Base-by-base conservation (phyloP, 2,888 invertebrate species). In the Elgonia sp. region DNA sequence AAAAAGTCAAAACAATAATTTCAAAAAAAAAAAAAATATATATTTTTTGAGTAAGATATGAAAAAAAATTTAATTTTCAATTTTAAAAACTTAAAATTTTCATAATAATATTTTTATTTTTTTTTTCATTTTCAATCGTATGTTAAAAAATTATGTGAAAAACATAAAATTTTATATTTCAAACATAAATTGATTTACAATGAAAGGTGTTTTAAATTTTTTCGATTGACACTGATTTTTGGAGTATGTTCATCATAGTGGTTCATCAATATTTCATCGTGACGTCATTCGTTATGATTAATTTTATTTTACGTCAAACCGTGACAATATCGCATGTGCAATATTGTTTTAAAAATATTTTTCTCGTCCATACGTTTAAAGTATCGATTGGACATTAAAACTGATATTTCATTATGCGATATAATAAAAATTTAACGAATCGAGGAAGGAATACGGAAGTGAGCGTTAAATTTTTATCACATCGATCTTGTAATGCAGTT, bases 331-430 rank as follows among this genome's bases (percentile, higher is more conserved):
- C 63, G 20, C 7, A 72, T 62, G 46, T 20, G 37, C 69, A 70
- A 39, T 37, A 40, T 39, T 72, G 72, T 81, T 81, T 81, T 81
- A 72, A 72, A 81, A 42, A 57, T 37, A 62, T 46, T 65, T 82
- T 37, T 73, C 81, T 73, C 55, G 39, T 46, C 20, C 63, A 10
- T 73, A 42, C 65, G 42, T 39, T 73, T 65, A 62, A 82, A 82
- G 65, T 82, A 82, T 82, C 29, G 81, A 82, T 82, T 82, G 40
- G 14, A 69, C 20, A 82, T 73, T 81, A 55, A 72, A 82, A 73
- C 63, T 55, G 65, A 82, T 82, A 55, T 82, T 65, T 73, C 63
- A 76, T 76, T 63, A 63, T 29, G 29, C 9, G 39, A 39, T 63
- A 8, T 18, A 29, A 39, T 10, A 63, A 39, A 21, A 39, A 63